Evolutionary conservation across 2,888 invertebrate genomes (phyloP).

Genomic region (Vanessa cardui): DNA sequence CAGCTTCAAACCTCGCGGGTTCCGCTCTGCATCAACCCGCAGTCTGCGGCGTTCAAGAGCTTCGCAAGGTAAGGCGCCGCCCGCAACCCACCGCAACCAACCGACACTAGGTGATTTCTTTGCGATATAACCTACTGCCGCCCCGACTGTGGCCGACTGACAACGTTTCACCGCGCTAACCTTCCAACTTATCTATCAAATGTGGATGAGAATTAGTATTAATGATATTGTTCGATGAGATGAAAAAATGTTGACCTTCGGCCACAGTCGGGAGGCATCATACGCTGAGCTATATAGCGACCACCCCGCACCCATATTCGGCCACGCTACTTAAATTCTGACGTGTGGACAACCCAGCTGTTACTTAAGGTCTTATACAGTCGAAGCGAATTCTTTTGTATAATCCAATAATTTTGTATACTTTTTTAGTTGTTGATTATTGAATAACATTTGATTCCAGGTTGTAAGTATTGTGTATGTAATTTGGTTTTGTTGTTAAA

Average conservation of each 20-base stretch:
- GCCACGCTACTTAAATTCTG: conserved; percentile 54
- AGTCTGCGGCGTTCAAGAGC: conserved; percentile 99
- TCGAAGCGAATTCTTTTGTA: conserved; percentile 7
- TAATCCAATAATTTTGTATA: background rate
- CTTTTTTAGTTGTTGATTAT: background rate
- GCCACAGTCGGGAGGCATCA: conserved; percentile 38
- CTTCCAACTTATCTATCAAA: too few relatives aligned
- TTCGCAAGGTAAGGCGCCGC: conserved; percentile 97
- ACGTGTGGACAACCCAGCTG: conserved; percentile 57
- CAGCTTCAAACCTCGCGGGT: conserved; percentile 97
- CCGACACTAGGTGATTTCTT: conserved; percentile 82
- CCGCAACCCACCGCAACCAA: conserved; percentile 64
- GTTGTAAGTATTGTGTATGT: conserved; percentile 1
- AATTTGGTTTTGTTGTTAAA: background rate
- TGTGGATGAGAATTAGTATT: background rate
- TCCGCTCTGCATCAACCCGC: conserved; percentile 99
- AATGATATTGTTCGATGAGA: background rate
- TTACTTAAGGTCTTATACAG: too few relatives aligned
- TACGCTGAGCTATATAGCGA: conserved; percentile 59
- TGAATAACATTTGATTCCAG: background rate
- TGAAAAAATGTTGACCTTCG: conserved; percentile 22
- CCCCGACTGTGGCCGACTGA: conserved; percentile 31
- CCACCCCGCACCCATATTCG: conserved; percentile 73
- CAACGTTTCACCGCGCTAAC: background rate
- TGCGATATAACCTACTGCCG: conserved; percentile 71